Conservation (phyloP, 2,888 invertebrate species). For the Protophormia terraenovae region DNA sequence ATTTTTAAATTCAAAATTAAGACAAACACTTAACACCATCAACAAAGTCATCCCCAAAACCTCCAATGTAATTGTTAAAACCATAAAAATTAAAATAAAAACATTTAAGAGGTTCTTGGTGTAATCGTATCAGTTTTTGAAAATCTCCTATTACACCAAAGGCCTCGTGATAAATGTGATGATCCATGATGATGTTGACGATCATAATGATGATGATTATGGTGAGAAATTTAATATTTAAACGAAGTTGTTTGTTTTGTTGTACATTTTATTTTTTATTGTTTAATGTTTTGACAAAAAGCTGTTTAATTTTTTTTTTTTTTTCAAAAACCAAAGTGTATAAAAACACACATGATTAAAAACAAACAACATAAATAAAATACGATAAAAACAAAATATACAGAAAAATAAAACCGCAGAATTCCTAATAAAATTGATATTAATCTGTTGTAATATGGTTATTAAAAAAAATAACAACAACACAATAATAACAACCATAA, state of each 20-base stretch:
- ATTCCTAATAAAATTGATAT: slow-evolving; percentile 1
- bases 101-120: slow-evolving; percentile 44
- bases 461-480: not conserved
- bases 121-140: slow-evolving; percentile 26
- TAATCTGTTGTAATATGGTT: slow-evolving; percentile 8
- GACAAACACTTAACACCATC: not conserved
- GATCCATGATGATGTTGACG: slow-evolving; percentile 25
- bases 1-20: slow-evolving; percentile 9
- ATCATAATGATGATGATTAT: not conserved
- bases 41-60: not conserved
- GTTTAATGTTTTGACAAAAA: slow-evolving; percentile 52
- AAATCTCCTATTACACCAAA: slow-evolving; percentile 46
- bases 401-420: slow-evolving; percentile 11
- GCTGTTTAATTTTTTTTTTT: too few relatives aligned
- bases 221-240: slow-evolving; percentile 46
- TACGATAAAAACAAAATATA: not conserved
- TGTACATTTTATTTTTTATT: not conserved
- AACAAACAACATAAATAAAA: not conserved
- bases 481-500: too few relatives aligned
- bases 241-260: slow-evolving; percentile 1
- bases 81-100: slow-evolving; percentile 32
- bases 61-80: slow-evolving; percentile 48
- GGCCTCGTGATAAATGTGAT: slow-evolving; percentile 60
- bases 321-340: not conserved
- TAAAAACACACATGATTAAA: not conserved